phyloP scores from a whole-genome alignment of 1,140 invertebrate species.

The Rhagoletis pomonella region DNA sequence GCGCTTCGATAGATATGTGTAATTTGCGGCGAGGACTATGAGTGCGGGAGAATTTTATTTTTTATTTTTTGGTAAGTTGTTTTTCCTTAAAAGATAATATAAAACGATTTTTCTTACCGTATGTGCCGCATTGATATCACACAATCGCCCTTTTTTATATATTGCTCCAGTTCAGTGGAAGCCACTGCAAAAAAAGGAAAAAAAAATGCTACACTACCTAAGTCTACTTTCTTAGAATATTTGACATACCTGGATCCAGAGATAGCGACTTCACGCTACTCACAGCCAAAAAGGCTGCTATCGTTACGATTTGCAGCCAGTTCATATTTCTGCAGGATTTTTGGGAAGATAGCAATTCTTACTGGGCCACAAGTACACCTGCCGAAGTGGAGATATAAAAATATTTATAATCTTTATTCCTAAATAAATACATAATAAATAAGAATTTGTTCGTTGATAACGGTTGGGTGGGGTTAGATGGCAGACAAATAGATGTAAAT shows the following conservation, averaged over 20 bases:
- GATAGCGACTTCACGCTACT: slow-evolving; percentile 71
- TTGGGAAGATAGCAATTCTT: too few relatives aligned
- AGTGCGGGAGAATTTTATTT: neutral
- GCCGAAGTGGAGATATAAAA: too few relatives aligned
- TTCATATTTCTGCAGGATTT: slow-evolving; percentile 61
- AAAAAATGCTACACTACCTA: too few relatives aligned
- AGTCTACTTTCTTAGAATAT: neutral
- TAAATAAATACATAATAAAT: too few relatives aligned
- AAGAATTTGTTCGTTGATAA: too few relatives aligned
- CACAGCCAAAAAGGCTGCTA: slow-evolving; percentile 68
- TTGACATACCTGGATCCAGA: slow-evolving; percentile 71
- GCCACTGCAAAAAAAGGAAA: slow-evolving; percentile 74
- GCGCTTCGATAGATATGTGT: slow-evolving; percentile 76
- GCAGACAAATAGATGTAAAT: too few relatives aligned
- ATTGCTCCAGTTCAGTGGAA: slow-evolving; percentile 77
- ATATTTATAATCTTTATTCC: too few relatives aligned
- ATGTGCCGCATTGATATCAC: slow-evolving; percentile 79
- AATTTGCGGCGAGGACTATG: slow-evolving; percentile 75
- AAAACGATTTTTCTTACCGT: slow-evolving; percentile 65
- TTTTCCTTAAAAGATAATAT: too few relatives aligned
- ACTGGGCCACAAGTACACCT: too few relatives aligned
- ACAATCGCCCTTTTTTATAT: slow-evolving; percentile 77
- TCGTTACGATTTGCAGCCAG: slow-evolving; percentile 69
- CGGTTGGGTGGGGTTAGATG: too few relatives aligned
- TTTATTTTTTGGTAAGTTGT: neutral